These are phyloP conservation scores for Taphrorychus bicolor DNA, from an alignment of 2,888 invertebrate genomes.

Conservation along the genomic window DNA sequence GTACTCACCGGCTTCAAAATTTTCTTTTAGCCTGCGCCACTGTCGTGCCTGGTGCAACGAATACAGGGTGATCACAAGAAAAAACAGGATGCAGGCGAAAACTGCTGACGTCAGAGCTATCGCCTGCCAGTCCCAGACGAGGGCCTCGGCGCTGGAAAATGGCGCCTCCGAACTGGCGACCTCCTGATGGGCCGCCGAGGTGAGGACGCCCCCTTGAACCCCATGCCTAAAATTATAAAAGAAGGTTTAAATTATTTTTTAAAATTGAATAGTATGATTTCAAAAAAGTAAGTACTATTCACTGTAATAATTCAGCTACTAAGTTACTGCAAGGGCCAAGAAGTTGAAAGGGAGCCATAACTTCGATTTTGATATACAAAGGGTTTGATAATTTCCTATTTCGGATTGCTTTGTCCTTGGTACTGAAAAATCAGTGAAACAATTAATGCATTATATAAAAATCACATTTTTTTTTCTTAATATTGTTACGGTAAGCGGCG, in stretches of 20 bases:
- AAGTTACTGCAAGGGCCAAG: too few relatives aligned
- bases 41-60: constrained; percentile 80
- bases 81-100: constrained; percentile 79
- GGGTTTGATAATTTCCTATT: too few relatives aligned
- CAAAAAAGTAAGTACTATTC: too few relatives aligned
- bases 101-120: constrained; percentile 75
- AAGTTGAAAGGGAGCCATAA: too few relatives aligned
- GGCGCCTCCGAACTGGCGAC: constrained; percentile 57
- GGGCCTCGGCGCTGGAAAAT: constrained; percentile 60
- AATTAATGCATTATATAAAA: too few relatives aligned
- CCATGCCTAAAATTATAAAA: constrained; percentile 18
- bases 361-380: too few relatives aligned
- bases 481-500: too few relatives aligned
- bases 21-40: constrained; percentile 80
- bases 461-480: too few relatives aligned
- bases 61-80: constrained; percentile 77
- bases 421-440: too few relatives aligned
- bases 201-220: constrained; percentile 28
- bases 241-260: background rate
- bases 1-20: constrained; percentile 77
- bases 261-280: too few relatives aligned
- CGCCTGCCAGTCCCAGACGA: constrained; percentile 77
- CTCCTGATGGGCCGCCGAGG: constrained; percentile 49
- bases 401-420: too few relatives aligned
- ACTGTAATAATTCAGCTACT: too few relatives aligned